These are phyloP conservation scores for Sipha maydis DNA, from an alignment of 2,888 invertebrate genomes.

Conservation along the genomic window DNA sequence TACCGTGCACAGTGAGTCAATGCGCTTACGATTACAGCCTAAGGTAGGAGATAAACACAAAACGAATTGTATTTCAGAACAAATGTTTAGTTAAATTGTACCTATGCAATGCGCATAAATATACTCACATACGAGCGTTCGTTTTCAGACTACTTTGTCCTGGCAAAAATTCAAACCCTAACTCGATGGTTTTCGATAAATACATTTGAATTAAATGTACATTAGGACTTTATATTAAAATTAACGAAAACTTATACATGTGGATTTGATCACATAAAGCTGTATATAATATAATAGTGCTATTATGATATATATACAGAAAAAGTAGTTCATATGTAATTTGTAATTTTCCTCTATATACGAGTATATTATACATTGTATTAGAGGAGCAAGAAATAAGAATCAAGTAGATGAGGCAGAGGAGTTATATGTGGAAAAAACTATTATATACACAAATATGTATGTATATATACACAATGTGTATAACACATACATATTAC, in stretches of 20 bases:
- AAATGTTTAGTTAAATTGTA: background rate
- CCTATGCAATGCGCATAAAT: background rate
- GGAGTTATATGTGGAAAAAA: too few species aligned
- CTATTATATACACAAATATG: too few species aligned
- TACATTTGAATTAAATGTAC: background rate
- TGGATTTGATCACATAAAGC: background rate
- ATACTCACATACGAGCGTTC: background rate
- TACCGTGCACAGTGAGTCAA: background rate
- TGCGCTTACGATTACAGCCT: background rate
- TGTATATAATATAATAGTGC: background rate
- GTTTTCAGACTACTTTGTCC: background rate
- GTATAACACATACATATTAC: too few species aligned
- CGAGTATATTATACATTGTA: background rate
- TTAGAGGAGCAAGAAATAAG: too few species aligned
- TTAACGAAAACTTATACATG: background rate
- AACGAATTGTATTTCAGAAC: background rate
- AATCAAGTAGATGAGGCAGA: too few species aligned
- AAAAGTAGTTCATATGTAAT: background rate
- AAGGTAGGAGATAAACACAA: background rate
- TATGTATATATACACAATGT: too few species aligned
- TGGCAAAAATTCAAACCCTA: background rate
- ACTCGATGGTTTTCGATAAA: constrained; percentile 5
- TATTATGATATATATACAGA: too few species aligned
- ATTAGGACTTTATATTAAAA: background rate
- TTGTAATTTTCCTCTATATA: background rate